Evolutionary conservation across 2,113 vertebrate genomes (phyloP).

Genomic region (Pedionomus torquatus): DNA sequence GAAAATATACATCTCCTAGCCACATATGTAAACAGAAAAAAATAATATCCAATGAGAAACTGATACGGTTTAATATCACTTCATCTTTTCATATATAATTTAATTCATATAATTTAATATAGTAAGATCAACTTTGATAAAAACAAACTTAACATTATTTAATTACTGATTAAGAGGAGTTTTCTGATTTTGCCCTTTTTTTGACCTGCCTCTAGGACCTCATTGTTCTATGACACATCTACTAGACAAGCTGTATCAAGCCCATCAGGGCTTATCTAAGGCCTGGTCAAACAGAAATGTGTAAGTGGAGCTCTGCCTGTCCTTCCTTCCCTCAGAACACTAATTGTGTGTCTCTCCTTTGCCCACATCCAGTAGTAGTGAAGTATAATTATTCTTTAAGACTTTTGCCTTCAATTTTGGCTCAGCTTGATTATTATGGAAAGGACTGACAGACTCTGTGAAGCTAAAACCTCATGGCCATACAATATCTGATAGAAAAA

Average conservation of each 20-base stretch:
- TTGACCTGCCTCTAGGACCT: not conserved
- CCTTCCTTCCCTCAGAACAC: not conserved
- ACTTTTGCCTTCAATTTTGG: not conserved
- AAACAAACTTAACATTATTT: not conserved
- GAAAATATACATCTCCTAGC: constrained; percentile 7
- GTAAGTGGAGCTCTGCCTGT: not conserved
- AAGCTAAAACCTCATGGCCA: not conserved
- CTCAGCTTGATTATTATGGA: not conserved
- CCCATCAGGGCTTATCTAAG: not conserved
- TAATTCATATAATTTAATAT: not conserved
- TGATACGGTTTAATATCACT: not conserved
- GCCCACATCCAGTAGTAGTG: not conserved
- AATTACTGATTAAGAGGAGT: not conserved
- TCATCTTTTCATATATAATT: too few relatives aligned
- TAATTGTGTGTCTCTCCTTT: not conserved
- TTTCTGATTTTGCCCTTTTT: not conserved
- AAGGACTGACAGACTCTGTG: not conserved
- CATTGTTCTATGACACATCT: not conserved
- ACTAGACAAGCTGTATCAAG: not conserved
- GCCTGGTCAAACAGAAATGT: not conserved
- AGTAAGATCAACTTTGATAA: not conserved
- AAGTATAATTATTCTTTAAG: not conserved
- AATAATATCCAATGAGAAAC: not conserved
- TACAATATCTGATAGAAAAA: not conserved
- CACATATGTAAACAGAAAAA: not conserved